These are phyloP conservation scores for Podarcis siculus DNA, from an alignment of 2,797 vertebrate genomes.

Conservation along the genomic window DNA sequence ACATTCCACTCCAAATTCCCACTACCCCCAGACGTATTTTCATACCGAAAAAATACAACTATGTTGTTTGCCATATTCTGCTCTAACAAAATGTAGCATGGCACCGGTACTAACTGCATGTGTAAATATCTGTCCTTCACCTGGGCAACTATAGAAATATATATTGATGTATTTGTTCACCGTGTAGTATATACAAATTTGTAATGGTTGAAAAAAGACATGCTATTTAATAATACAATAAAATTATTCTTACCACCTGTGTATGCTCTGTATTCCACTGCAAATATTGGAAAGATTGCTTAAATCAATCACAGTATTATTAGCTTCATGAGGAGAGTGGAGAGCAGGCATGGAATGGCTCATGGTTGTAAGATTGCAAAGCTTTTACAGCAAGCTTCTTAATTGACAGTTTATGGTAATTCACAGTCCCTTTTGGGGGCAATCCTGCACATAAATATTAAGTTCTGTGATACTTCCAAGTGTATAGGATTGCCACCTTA, in stretches of 20 bases:
- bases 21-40: slow-evolving; percentile 68
- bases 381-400: not conserved
- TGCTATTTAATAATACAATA: slow-evolving; percentile 93
- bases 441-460: not conserved
- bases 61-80: slow-evolving; percentile 75
- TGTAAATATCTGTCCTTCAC: slow-evolving; percentile 81
- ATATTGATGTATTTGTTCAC: slow-evolving; percentile 83
- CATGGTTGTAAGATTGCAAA: not conserved
- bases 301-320: not conserved
- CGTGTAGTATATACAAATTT: slow-evolving; percentile 85
- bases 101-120: slow-evolving; percentile 87
- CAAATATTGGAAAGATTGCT: slow-evolving; percentile 17
- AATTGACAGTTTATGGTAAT: not conserved
- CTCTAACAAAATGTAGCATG: slow-evolving; percentile 91
- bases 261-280: slow-evolving; percentile 56
- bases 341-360: not conserved
- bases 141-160: slow-evolving; percentile 75
- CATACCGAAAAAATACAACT: slow-evolving; percentile 71
- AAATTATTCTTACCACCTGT: slow-evolving; percentile 86
- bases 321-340: not conserved
- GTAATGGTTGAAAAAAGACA: slow-evolving; percentile 83
- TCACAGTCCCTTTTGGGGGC: not conserved
- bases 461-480: not conserved
- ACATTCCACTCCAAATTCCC: slow-evolving; percentile 56
- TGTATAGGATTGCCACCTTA: not conserved